phyloP scores from a whole-genome alignment of 2,113 vertebrate species.

The Setophaga coronata region DNA sequence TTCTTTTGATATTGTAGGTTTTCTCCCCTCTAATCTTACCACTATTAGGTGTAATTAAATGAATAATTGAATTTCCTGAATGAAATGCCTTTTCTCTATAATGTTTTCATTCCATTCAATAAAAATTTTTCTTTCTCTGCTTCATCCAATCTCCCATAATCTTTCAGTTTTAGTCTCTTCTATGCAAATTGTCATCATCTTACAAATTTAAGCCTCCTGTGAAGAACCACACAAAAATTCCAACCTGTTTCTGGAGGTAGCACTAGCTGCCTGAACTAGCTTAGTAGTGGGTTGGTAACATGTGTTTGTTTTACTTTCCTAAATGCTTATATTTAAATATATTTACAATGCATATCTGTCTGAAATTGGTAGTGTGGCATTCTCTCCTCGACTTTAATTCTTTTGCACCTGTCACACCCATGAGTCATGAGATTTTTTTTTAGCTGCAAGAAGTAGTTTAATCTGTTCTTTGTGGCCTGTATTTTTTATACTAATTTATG shows the following conservation, averaged over 20 bases:
- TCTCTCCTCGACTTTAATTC: neutral
- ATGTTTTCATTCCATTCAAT: neutral
- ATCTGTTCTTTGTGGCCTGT: slow-evolving; percentile 5
- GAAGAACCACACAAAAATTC: neutral
- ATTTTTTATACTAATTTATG: neutral
- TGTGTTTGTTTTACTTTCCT: neutral
- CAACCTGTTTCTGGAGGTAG: neutral
- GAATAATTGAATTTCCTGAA: neutral
- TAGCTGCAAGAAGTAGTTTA: neutral
- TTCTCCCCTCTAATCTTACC: neutral
- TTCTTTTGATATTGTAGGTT: neutral
- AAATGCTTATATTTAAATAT: slow-evolving; percentile 10
- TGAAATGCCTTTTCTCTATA: neutral
- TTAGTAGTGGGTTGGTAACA: neutral
- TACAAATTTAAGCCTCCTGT: neutral
- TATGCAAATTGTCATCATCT: neutral
- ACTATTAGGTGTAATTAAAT: neutral
- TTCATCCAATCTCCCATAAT: neutral
- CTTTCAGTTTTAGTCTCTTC: neutral
- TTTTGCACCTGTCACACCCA: slow-evolving; percentile 22
- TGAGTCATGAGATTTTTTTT: slow-evolving; percentile 6
- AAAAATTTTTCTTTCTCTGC: neutral
- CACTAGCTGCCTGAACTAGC: neutral
- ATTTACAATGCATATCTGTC: slow-evolving; percentile 2
- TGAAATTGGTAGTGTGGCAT: slow-evolving; percentile 9